phyloP scores from a whole-genome alignment of 2,113 vertebrate species.

The Notiomystis cincta region DNA sequence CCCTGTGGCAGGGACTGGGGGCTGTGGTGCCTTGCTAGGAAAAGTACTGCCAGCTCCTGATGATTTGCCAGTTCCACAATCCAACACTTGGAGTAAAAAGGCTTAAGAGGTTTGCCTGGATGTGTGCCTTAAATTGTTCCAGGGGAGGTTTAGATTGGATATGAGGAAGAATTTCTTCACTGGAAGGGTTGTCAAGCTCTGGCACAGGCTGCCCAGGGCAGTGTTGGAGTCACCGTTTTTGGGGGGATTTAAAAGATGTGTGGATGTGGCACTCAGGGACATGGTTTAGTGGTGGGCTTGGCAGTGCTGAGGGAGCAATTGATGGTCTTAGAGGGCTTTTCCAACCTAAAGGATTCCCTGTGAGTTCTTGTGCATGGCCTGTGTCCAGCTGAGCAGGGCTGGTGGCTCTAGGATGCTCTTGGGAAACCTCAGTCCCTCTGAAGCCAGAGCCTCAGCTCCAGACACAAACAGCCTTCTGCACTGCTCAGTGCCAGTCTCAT shows the following conservation, averaged over 20 bases:
- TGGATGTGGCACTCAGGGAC: neutral
- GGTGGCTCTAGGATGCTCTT: neutral
- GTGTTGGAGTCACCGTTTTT: rapidly evolving
- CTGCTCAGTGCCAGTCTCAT: neutral
- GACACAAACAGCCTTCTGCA: neutral
- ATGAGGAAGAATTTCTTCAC: neutral
- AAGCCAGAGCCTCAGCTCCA: neutral
- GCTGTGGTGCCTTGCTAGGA: neutral
- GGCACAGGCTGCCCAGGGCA: neutral
- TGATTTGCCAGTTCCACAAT: neutral
- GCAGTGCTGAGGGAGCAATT: neutral
- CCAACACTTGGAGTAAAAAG: neutral
- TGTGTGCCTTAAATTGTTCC: neutral
- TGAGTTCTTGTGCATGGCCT: neutral
- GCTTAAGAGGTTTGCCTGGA: neutral
- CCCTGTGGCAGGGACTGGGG: neutral
- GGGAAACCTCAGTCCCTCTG: neutral
- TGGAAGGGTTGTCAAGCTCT: neutral
- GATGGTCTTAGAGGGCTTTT: neutral
- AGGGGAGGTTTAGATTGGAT: neutral
- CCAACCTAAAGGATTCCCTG: neutral
- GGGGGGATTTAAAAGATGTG: neutral
- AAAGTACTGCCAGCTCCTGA: neutral
- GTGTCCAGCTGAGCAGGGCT: neutral
- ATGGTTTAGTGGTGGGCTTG: neutral